phyloP scores from a whole-genome alignment of 2,797 vertebrate species.

The Threskiornis aethiopicus region DNA sequence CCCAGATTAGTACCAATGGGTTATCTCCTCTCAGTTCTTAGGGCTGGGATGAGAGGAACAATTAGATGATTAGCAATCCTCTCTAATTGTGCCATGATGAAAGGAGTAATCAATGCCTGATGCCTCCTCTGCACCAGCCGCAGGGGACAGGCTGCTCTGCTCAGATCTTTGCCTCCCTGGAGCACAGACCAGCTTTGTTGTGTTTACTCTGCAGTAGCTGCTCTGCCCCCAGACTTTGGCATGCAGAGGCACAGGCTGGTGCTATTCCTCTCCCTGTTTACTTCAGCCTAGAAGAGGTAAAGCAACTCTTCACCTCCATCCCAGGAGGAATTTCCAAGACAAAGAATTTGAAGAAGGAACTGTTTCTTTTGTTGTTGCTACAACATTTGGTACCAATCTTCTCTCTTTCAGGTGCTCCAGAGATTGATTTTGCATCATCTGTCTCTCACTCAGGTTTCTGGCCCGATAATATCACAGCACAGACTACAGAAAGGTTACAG shows the following conservation, averaged over 20 bases:
- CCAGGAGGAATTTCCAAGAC: background rate
- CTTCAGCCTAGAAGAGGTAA: background rate
- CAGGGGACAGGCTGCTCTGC: background rate
- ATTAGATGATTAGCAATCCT: background rate
- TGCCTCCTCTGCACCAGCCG: background rate
- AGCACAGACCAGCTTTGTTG: background rate
- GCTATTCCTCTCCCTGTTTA: background rate
- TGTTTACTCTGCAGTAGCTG: background rate
- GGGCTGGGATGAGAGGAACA: background rate
- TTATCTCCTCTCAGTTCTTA: background rate
- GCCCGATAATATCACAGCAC: background rate
- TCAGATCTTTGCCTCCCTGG: background rate
- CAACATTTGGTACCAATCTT: background rate
- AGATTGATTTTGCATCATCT: constrained; percentile 6
- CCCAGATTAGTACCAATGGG: background rate
- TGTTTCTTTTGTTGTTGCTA: background rate
- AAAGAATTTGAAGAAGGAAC: background rate
- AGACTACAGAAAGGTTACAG: background rate
- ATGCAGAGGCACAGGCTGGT: background rate
- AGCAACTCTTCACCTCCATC: background rate
- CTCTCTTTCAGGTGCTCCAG: background rate
- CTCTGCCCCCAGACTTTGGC: background rate
- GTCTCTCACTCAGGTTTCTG: background rate
- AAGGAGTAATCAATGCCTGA: background rate
- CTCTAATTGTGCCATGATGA: background rate